These are phyloP conservation scores for Tetramorium parvispinum DNA, from an alignment of 1,140 invertebrate genomes.

Conservation along the genomic window DNA sequence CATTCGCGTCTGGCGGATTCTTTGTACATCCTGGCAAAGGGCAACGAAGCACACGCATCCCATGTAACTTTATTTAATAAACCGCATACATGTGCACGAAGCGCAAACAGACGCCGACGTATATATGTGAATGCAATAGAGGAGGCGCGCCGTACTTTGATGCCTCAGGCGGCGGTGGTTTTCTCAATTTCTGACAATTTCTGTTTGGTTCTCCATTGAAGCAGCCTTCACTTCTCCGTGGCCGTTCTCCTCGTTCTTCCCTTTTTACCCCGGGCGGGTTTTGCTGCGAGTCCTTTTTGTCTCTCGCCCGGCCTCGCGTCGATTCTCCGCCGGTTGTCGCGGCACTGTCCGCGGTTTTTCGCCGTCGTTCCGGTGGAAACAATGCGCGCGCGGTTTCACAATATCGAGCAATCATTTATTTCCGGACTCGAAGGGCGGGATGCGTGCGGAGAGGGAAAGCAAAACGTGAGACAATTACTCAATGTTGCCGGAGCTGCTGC, in stretches of 20 bases:
- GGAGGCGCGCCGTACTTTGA: slow-evolving; percentile 38
- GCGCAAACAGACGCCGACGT: slow-evolving; percentile 16
- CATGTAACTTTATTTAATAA: slow-evolving; percentile 57
- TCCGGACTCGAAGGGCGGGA: slow-evolving; percentile 50
- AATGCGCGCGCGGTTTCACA: slow-evolving; percentile 61
- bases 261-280: slow-evolving; percentile 25
- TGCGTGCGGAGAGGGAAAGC: slow-evolving; percentile 31
- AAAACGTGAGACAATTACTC: slow-evolving; percentile 69
- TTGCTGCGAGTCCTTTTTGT: slow-evolving; percentile 50
- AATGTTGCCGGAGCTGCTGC: slow-evolving; percentile 49
- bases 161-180: slow-evolving; percentile 55
- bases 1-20: slow-evolving; percentile 33
- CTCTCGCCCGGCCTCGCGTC: slow-evolving; percentile 3
- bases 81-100: slow-evolving; percentile 10
- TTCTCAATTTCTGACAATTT: slow-evolving; percentile 62
- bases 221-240: not conserved
- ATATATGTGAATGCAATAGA: slow-evolving; percentile 28
- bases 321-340: slow-evolving; percentile 31
- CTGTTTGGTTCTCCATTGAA: slow-evolving; percentile 57
- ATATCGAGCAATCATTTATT: slow-evolving; percentile 70
- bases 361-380: slow-evolving; percentile 47
- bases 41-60: slow-evolving; percentile 44
- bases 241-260: not conserved
- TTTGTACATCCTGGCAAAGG: not conserved
- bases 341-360: slow-evolving; percentile 37